These are phyloP conservation scores for Zaprionus nigranus DNA, from an alignment of 1,140 invertebrate genomes.

Conservation along the genomic window DNA sequence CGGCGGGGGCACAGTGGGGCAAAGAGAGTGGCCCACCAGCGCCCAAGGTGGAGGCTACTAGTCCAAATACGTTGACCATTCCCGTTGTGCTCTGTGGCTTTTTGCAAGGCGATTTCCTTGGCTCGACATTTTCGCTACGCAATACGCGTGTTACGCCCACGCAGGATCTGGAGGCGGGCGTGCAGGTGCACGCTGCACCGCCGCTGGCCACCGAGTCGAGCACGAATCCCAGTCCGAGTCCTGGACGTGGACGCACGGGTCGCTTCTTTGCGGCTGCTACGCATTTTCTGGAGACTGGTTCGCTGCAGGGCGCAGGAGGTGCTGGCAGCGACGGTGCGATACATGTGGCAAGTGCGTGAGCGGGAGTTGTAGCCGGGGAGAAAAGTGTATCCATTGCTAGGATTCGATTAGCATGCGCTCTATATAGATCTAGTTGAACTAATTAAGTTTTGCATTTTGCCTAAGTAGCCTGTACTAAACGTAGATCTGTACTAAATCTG, in stretches of 20 bases:
- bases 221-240: constrained; percentile 30
- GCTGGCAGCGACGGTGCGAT: constrained; percentile 27
- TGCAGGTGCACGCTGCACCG: constrained; percentile 12
- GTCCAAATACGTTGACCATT: constrained; percentile 64
- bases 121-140: constrained; percentile 69
- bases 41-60: constrained; percentile 23
- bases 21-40: constrained; percentile 3
- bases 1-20: constrained; percentile 9
- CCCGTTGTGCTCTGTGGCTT: constrained; percentile 80
- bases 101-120: constrained; percentile 78
- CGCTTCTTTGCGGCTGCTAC: constrained; percentile 70
- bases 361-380: constrained; percentile 24
- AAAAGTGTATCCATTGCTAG: constrained; percentile 19
- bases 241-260: constrained; percentile 59
- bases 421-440: constrained; percentile 12
- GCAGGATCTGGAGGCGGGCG: constrained; percentile 58
- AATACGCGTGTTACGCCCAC: constrained; percentile 55
- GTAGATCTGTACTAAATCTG: constrained; percentile 5
- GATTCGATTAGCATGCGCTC: constrained; percentile 42
- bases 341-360: constrained; percentile 69
- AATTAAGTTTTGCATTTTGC: constrained; percentile 37
- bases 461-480: constrained; percentile 20
- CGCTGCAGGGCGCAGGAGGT: constrained; percentile 34
- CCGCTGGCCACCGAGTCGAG: constrained; percentile 6
- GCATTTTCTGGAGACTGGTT: constrained; percentile 71